phyloP scores from a whole-genome alignment of 2,888 invertebrate species.

The Aproaerema taeniolella region DNA sequence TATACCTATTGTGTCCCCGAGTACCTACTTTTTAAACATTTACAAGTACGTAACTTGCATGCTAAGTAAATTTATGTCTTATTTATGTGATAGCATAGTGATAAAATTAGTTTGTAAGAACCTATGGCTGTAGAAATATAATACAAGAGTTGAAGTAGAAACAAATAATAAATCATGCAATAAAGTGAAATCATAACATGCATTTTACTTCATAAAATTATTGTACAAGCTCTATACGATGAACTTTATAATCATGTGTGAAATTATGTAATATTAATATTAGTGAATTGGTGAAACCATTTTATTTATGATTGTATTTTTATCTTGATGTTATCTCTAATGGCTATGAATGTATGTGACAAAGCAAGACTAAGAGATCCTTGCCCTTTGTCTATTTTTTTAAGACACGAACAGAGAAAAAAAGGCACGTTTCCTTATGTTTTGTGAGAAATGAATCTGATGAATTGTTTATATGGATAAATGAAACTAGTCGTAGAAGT shows the following conservation, averaged over 20 bases:
- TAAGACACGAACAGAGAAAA: too few species aligned
- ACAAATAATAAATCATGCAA: too few species aligned
- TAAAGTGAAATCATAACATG: too few species aligned
- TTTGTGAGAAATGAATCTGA: too few species aligned
- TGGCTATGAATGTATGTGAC: slow-evolving; percentile 5
- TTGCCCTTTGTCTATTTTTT: too few species aligned
- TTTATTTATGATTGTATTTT: slow-evolving; percentile 4
- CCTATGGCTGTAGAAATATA: slow-evolving; percentile 8
- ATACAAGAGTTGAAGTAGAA: background rate
- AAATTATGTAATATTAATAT: background rate
- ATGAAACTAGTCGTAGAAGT: slow-evolving; percentile 16
- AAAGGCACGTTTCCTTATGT: too few species aligned
- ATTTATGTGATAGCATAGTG: slow-evolving; percentile 48
- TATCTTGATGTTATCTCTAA: background rate
- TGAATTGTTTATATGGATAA: too few species aligned
- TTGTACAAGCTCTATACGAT: too few species aligned
- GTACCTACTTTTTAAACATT: background rate
- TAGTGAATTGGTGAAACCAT: slow-evolving; percentile 5
- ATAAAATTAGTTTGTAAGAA: slow-evolving; percentile 23
- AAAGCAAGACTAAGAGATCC: too few species aligned
- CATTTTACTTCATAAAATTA: too few species aligned
- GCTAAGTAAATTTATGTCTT: slow-evolving; percentile 12
- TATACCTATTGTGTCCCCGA: background rate
- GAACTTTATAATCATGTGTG: too few species aligned
- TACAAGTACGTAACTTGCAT: slow-evolving; percentile 8